These are phyloP conservation scores for Lissocephala sabroskyi DNA, from an alignment of 2,888 invertebrate genomes.

Conservation along the genomic window DNA sequence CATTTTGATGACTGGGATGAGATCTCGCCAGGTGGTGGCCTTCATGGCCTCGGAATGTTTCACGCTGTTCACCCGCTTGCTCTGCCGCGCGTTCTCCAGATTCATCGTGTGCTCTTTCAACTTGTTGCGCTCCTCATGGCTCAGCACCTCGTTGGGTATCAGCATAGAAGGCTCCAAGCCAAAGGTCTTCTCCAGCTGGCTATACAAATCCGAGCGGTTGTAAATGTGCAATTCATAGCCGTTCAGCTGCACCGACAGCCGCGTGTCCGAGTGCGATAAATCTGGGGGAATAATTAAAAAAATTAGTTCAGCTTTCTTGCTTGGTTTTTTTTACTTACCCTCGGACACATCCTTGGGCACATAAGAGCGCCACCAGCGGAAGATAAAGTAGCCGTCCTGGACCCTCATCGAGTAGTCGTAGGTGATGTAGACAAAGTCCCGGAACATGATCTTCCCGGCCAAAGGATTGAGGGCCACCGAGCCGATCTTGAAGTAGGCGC, in stretches of 20 bases:
- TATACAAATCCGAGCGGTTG: conserved; percentile 91
- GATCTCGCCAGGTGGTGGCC: conserved; percentile 93
- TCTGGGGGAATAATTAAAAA: too few relatives aligned
- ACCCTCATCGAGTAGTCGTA: conserved; percentile 93
- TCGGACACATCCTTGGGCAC: conserved; percentile 95
- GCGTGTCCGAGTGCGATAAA: conserved; percentile 94
- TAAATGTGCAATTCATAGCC: conserved; percentile 96
- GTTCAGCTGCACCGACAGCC: conserved; percentile 91
- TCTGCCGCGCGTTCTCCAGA: conserved; percentile 76
- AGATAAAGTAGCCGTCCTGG: conserved; percentile 97
- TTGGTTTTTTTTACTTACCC: conserved; percentile 80
- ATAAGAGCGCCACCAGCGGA: conserved; percentile 98
- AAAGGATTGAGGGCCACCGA: conserved; percentile 96
- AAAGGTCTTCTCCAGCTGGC: conserved; percentile 89
- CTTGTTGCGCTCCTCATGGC: conserved; percentile 74
- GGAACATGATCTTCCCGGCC: conserved; percentile 98
- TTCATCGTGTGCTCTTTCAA: conserved; percentile 77
- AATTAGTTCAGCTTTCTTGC: too few relatives aligned
- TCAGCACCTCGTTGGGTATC: conserved; percentile 75
- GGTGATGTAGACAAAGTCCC: conserved; percentile 94
- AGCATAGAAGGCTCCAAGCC: conserved; percentile 87
- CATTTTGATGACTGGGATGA: conserved; percentile 96
- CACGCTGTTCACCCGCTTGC: conserved; percentile 71
- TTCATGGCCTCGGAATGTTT: conserved; percentile 85
- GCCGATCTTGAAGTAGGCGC: conserved; percentile 92